Percentiles rank a stretch among this genome's conserved stretches.
Evolutionary conservation across 2,888 invertebrate genomes (phyloP).

Genomic region (Camponotus fellah): DNA sequence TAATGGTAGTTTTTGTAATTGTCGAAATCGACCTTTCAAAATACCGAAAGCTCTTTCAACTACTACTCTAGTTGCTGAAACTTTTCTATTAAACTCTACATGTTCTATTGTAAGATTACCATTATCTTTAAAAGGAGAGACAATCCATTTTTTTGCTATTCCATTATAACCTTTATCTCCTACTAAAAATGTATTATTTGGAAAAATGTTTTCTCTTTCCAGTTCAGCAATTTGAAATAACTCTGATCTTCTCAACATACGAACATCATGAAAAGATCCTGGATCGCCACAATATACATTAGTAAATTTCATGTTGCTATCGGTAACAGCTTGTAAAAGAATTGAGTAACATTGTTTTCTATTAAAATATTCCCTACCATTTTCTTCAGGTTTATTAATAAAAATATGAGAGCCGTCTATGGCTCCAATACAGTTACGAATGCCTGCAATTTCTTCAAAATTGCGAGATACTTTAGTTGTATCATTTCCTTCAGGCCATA

Average conservation of each 20-base stretch:
- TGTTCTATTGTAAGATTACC: not conserved
- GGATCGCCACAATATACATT: constrained; percentile 43
- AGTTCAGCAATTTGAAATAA: not conserved
- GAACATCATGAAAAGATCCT: constrained; percentile 34
- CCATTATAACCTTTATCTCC: constrained; percentile 6
- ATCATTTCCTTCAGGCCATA: not conserved
- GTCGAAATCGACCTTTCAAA: not conserved
- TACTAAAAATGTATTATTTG: not conserved
- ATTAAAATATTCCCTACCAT: constrained; percentile 36
- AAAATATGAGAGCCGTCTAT: constrained; percentile 23
- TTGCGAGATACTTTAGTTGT: not conserved
- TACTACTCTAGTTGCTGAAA: too few relatives aligned
- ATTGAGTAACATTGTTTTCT: constrained; percentile 44
- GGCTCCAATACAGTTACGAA: not conserved
- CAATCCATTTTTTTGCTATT: constrained; percentile 5
- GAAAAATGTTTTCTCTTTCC: constrained; percentile 1
- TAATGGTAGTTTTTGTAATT: not conserved
- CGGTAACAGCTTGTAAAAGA: constrained; percentile 32
- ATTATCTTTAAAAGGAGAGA: not conserved
- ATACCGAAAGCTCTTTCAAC: constrained; percentile 6
- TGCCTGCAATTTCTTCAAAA: not conserved
- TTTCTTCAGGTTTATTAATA: constrained; percentile 37
- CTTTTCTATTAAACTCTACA: too few relatives aligned
- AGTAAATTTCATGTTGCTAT: constrained; percentile 19
- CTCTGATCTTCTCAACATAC: constrained; percentile 38